Percentiles rank a stretch among this genome's conserved stretches.
phyloP scores from a whole-genome alignment of 2,888 invertebrate species.

The Leucania comma region DNA sequence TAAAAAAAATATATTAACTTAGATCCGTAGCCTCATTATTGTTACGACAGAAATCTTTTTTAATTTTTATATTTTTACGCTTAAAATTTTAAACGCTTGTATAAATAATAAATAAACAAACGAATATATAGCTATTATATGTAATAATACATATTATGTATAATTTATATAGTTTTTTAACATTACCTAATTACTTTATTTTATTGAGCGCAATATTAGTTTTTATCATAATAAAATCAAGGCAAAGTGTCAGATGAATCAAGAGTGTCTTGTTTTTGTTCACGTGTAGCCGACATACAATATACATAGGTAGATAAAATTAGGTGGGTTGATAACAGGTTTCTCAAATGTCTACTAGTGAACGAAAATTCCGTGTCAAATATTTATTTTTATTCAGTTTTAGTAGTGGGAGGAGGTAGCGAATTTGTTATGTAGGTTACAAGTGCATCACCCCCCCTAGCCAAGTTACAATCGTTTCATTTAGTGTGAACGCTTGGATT shows the following conservation, averaged over 20 bases:
- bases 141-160: not conserved
- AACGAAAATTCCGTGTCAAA: conserved; percentile 19
- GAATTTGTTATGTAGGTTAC: not conserved
- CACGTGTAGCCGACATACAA: not conserved
- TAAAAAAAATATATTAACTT: too few relatives aligned
- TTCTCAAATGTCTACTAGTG: conserved; percentile 1
- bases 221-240: conserved; percentile 19
- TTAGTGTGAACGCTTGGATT: too few relatives aligned
- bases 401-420: not conserved
- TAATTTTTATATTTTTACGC: not conserved
- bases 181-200: not conserved
- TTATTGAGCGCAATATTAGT: not conserved
- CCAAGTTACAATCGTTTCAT: too few relatives aligned
- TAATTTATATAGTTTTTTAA: conserved; percentile 6
- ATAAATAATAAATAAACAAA: conserved; percentile 6
- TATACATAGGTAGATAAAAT: conserved; percentile 4
- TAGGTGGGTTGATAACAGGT: conserved; percentile 27
- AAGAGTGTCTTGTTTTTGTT: not conserved
- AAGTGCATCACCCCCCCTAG: too few relatives aligned
- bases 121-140: not conserved
- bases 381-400: not conserved
- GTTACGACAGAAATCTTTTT: not conserved
- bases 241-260: not conserved
- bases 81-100: not conserved
- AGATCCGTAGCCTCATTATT: too few relatives aligned